phyloP scores from a whole-genome alignment of 1,140 invertebrate species.

The Protaetia brevitarsis region DNA sequence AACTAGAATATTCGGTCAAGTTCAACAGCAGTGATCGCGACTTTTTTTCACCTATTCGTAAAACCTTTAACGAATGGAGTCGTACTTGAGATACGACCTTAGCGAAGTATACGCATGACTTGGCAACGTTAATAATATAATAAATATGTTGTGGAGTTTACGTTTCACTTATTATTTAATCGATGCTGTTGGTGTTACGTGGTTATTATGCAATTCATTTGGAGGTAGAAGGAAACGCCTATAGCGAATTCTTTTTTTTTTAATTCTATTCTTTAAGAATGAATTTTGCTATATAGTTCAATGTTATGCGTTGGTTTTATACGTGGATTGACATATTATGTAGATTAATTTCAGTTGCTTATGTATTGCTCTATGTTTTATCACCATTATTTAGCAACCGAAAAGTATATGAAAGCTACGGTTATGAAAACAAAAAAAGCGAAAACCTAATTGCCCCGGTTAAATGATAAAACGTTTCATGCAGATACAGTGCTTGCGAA shows the following conservation, averaged over 20 bases:
- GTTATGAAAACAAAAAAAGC: no score
- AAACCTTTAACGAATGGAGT: constrained; percentile 13
- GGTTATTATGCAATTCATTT: neutral
- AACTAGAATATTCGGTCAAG: constrained; percentile 18
- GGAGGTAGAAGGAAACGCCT: neutral
- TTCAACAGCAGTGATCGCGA: neutral
- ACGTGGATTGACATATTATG: no score
- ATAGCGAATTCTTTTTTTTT: neutral
- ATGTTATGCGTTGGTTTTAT: no score
- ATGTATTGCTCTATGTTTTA: no score
- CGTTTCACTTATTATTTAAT: constrained; percentile 5
- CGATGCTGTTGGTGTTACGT: neutral
- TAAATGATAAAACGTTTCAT: no score
- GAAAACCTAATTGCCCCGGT: no score
- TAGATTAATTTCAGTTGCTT: no score
- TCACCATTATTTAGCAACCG: no score
- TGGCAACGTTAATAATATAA: constrained; percentile 14
- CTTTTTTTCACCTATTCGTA: neutral
- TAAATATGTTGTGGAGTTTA: neutral
- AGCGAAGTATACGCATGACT: neutral
- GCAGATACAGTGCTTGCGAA: no score
- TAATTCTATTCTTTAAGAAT: neutral
- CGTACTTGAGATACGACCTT: constrained; percentile 1
- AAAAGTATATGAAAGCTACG: no score
- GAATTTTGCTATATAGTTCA: no score